Conservation (phyloP, 2,113 vertebrate species). For the Pelvicachromis taeniatus region DNA sequence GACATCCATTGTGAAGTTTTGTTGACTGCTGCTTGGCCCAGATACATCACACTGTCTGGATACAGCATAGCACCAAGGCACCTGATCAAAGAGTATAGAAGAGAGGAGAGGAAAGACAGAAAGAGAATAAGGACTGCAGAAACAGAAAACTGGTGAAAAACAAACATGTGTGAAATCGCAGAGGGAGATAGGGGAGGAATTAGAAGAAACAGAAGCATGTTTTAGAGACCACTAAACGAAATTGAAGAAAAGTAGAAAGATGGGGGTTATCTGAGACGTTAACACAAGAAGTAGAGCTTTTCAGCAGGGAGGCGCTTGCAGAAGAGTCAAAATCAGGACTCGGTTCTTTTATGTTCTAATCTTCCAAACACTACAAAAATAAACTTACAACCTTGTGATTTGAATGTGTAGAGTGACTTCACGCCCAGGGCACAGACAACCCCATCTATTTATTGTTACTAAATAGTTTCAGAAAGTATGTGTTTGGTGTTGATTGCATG, state of each 20-base stretch:
- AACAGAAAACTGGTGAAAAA: not conserved
- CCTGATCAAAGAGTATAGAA: slow-evolving; percentile 52
- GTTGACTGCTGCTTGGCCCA: slow-evolving; percentile 55
- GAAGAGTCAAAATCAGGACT: not conserved
- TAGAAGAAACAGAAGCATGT: not conserved
- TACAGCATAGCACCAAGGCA: slow-evolving; percentile 23
- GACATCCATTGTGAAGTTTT: not conserved
- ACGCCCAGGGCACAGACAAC: too few species aligned
- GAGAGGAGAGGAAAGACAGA: not conserved
- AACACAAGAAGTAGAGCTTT: not conserved
- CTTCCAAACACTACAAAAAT: not conserved
- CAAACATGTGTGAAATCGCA: not conserved
- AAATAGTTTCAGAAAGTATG: not conserved
- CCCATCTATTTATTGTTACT: not conserved
- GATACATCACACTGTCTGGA: slow-evolving; percentile 52
- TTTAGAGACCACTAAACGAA: not conserved
- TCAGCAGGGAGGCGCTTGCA: not conserved
- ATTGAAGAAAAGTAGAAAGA: not conserved
- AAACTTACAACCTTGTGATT: not conserved
- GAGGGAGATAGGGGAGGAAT: not conserved
- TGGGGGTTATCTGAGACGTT: not conserved
- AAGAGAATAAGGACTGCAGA: not conserved
- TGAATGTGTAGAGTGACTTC: not conserved
- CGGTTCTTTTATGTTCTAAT: not conserved
- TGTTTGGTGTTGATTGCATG: not conserved